phyloP scores from a whole-genome alignment of 2,888 invertebrate genomes.

The Acronicta leporina region DNA sequence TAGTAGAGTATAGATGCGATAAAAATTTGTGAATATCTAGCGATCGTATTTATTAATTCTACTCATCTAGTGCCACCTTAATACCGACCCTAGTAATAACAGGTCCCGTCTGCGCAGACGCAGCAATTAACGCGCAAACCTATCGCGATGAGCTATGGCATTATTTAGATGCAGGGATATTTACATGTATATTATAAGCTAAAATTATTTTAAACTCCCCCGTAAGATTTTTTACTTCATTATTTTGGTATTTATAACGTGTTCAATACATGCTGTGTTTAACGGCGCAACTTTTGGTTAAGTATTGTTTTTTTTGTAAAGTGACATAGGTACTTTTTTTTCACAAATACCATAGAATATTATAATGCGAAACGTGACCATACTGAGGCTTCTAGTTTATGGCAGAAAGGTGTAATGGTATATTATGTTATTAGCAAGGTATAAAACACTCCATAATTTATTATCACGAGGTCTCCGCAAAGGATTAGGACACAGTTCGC shows the following conservation, averaged over 20 bases:
- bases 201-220: conserved; percentile 48
- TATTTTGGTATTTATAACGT: conserved; percentile 28
- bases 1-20: too few species aligned
- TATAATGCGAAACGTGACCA: too few species aligned
- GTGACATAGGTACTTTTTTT: too few species aligned
- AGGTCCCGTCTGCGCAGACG: conserved; percentile 59
- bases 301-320: neutral
- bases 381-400: too few species aligned
- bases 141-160: conserved; percentile 70
- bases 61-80: conserved; percentile 30
- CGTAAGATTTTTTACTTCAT: conserved; percentile 17
- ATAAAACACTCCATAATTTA: too few species aligned
- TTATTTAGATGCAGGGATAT: conserved; percentile 71
- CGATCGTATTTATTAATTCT: too few species aligned
- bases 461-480: too few species aligned
- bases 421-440: too few species aligned
- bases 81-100: conserved; percentile 60
- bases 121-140: conserved; percentile 77
- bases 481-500: too few species aligned
- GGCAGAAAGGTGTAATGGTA: too few species aligned
- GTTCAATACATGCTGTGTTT: neutral
- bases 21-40: too few species aligned
- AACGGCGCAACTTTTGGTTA: neutral
- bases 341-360: too few species aligned
- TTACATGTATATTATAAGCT: conserved; percentile 64